These are phyloP conservation scores for Liodrosophila aerea DNA, from an alignment of 2,888 invertebrate genomes.

Conservation along the genomic window DNA sequence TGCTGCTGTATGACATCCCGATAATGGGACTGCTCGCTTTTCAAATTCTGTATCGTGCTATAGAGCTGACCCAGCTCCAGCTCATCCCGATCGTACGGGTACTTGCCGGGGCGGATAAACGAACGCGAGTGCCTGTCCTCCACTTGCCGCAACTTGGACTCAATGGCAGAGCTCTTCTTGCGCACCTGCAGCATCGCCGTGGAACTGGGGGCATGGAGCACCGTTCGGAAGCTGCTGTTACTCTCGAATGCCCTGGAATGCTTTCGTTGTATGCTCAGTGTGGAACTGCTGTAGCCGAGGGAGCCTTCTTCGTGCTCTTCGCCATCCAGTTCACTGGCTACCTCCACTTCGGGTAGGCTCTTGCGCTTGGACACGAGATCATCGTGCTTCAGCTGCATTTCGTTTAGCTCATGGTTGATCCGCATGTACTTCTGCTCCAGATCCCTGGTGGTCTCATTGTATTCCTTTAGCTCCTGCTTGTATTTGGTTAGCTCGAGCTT, in stretches of 20 bases:
- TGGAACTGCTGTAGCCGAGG: slow-evolving; percentile 31
- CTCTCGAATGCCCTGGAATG: slow-evolving; percentile 56
- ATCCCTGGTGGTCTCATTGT: slow-evolving; percentile 73
- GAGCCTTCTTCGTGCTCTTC: slow-evolving; percentile 16
- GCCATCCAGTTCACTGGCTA: slow-evolving; percentile 18
- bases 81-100: slow-evolving; percentile 8
- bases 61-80: slow-evolving; percentile 58
- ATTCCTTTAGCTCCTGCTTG: slow-evolving; percentile 74
- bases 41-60: slow-evolving; percentile 66
- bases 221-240: slow-evolving; percentile 64
- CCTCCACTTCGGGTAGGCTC: slow-evolving; percentile 10
- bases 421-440: slow-evolving; percentile 77
- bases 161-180: background rate
- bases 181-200: slow-evolving; percentile 28
- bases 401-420: slow-evolving; percentile 76
- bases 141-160: slow-evolving; percentile 13
- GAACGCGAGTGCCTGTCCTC: slow-evolving; percentile 3
- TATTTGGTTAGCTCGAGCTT: slow-evolving; percentile 73
- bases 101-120: slow-evolving; percentile 17
- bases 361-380: slow-evolving; percentile 54
- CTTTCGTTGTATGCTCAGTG: slow-evolving; percentile 57
- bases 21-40: slow-evolving; percentile 78
- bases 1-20: slow-evolving; percentile 79
- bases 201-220: slow-evolving; percentile 45
- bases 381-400: slow-evolving; percentile 77